Percentiles rank a stretch among this genome's conserved stretches.
These are phyloP conservation scores for Gasteruption jaculator DNA, from an alignment of 2,888 invertebrate species.

Conservation along the genomic window DNA sequence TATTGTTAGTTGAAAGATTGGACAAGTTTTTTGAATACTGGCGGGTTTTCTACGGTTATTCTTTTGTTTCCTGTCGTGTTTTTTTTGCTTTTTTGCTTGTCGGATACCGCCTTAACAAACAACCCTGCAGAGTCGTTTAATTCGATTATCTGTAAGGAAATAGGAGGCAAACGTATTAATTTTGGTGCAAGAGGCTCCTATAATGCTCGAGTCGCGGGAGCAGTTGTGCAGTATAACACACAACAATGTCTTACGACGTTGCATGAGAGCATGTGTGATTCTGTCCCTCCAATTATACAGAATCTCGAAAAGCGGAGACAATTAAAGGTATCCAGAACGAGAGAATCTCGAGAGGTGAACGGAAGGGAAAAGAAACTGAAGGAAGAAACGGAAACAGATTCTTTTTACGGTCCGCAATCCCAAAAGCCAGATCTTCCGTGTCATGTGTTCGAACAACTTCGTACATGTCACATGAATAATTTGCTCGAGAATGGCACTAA, in stretches of 20 bases:
- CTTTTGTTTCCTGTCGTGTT: no score
- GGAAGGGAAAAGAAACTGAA: background rate
- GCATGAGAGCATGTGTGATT: background rate
- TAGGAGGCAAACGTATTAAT: slow-evolving; percentile 7
- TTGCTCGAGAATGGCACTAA: slow-evolving; percentile 1
- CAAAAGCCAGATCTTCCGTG: slow-evolving; percentile 15
- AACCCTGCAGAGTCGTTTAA: slow-evolving; percentile 10
- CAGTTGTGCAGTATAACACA: slow-evolving; percentile 34
- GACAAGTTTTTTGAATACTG: no score
- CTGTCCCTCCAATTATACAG: background rate
- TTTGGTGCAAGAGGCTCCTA: no score
- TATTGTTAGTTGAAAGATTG: no score
- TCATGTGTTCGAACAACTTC: slow-evolving; percentile 8
- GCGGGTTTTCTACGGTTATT: no score
- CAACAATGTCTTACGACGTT: slow-evolving; percentile 16
- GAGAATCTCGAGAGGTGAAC: background rate
- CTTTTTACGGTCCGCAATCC: slow-evolving; percentile 18
- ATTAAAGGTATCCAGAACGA: background rate
- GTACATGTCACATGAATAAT: slow-evolving; percentile 6
- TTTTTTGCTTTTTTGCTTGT: no score
- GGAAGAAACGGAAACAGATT: slow-evolving; percentile 8
- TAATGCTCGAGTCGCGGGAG: slow-evolving; percentile 6
- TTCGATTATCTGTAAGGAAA: slow-evolving; percentile 9
- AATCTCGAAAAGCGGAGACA: background rate
- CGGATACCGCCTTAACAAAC: no score